Conservation (phyloP, 2,888 invertebrate species). For the Cheilosia vernalis region DNA sequence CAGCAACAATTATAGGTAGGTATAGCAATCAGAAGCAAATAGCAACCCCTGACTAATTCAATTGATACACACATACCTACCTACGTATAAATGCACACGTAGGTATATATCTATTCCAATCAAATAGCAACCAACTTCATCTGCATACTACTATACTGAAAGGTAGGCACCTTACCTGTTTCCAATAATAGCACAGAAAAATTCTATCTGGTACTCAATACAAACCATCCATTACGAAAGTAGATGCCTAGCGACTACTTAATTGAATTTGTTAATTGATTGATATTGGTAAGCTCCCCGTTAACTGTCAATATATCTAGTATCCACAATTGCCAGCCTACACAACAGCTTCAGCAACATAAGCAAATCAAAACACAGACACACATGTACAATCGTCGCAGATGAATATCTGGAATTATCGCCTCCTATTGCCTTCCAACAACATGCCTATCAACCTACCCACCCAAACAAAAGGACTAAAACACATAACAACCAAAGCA, state of each 20-base stretch:
- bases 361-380: constrained; percentile 45
- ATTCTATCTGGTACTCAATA: no score
- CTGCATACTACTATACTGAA: no score
- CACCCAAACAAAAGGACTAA: constrained; percentile 10
- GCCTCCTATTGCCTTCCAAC: constrained; percentile 9
- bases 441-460: neutral
- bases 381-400: constrained; percentile 5
- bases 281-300: constrained; percentile 15
- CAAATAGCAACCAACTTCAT: no score
- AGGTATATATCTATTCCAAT: no score
- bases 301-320: constrained; percentile 28
- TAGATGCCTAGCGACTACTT: neutral
- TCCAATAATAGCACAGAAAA: no score
- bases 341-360: neutral
- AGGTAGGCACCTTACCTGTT: no score
- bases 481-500: constrained; percentile 8
- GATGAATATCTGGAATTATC: constrained; percentile 54
- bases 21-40: no score
- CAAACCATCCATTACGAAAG: no score
- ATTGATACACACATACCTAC: no score
- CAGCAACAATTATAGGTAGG: no score
- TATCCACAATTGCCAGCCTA: constrained; percentile 20
- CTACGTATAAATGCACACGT: no score
- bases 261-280: constrained; percentile 59
- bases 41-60: no score